These are phyloP conservation scores for Lasioglossum zephyrum DNA, from an alignment of 2,888 invertebrate genomes.

Conservation along the genomic window DNA sequence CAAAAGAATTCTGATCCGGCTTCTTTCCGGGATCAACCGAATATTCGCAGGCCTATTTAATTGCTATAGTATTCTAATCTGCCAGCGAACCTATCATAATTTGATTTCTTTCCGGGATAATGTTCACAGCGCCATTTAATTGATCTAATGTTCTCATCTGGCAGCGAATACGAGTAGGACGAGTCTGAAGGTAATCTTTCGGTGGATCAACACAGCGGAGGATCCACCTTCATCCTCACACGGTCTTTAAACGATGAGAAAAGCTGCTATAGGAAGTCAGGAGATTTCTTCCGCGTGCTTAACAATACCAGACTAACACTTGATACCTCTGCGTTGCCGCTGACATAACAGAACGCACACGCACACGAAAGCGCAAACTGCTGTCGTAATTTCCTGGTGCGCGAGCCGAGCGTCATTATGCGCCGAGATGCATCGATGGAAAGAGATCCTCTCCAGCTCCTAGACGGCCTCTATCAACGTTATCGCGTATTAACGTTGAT, in stretches of 20 bases:
- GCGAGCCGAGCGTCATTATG: slow-evolving; percentile 9
- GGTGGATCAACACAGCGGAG: background rate
- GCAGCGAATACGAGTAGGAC: background rate
- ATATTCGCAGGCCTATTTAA: background rate
- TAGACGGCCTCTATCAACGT: slow-evolving; percentile 12
- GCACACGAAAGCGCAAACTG: slow-evolving; percentile 28
- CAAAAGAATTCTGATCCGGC: background rate
- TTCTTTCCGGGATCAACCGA: background rate
- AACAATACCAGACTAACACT: slow-evolving; percentile 52
- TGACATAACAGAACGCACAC: slow-evolving; percentile 50
- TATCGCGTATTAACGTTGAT: slow-evolving; percentile 41
- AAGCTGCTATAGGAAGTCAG: slow-evolving; percentile 51
- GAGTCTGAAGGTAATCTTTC: background rate
- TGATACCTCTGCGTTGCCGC: slow-evolving; percentile 20
- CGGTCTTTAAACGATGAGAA: slow-evolving; percentile 31
- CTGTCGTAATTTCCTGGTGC: slow-evolving; percentile 48
- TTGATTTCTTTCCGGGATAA: background rate
- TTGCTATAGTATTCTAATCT: background rate
- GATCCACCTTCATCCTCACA: slow-evolving; percentile 2
- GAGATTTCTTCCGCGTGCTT: slow-evolving; percentile 49
- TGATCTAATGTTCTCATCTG: background rate
- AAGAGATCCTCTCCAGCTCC: slow-evolving; percentile 33
- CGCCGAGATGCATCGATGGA: slow-evolving; percentile 36
- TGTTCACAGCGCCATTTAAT: background rate
- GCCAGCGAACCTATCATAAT: background rate